These are phyloP conservation scores for Amblyopsis hoosieri DNA, from an alignment of 2,797 vertebrate species.

Conservation along the genomic window DNA sequence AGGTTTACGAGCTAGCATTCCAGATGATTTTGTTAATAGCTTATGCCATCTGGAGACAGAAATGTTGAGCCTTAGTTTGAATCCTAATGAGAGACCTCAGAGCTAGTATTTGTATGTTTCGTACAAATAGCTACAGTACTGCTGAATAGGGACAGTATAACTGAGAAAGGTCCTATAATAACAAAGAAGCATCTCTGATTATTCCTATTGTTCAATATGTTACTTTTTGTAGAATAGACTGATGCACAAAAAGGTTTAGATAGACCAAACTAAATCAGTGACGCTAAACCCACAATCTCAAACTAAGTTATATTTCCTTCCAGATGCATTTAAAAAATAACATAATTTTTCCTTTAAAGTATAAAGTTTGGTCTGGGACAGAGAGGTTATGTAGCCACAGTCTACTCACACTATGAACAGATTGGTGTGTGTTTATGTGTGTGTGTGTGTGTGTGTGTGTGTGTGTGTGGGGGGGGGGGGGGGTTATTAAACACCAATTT, in stretches of 20 bases:
- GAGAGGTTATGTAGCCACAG: too few relatives aligned
- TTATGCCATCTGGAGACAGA: slow-evolving; percentile 38
- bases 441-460: too few relatives aligned
- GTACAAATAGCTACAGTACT: slow-evolving; percentile 7
- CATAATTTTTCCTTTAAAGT: too few relatives aligned
- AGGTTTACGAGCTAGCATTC: slow-evolving; percentile 43
- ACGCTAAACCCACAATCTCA: too few relatives aligned
- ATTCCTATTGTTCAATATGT: too few relatives aligned
- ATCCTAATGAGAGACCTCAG: slow-evolving; percentile 52
- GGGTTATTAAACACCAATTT: not conserved
- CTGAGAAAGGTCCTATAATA: not conserved
- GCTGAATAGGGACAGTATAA: not conserved
- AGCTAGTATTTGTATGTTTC: slow-evolving; percentile 19
- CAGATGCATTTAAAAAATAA: too few relatives aligned
- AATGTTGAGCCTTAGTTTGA: slow-evolving; percentile 38
- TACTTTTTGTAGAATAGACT: slow-evolving; percentile 19
- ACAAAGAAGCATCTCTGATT: not conserved
- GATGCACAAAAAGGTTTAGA: slow-evolving; percentile 43
- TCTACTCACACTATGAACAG: not conserved
- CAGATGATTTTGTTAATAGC: slow-evolving; percentile 55
- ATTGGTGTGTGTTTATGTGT: too few relatives aligned
- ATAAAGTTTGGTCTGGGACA: too few relatives aligned
- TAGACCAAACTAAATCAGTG: not conserved
- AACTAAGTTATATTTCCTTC: too few relatives aligned
- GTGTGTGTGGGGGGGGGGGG: too few relatives aligned